A percentile compares a stretch with the other conserved stretches of the same genome.
These are phyloP conservation scores for Hirtodrosophila histrioides DNA, from an alignment of 2,888 invertebrate species.

Conservation along the genomic window DNA sequence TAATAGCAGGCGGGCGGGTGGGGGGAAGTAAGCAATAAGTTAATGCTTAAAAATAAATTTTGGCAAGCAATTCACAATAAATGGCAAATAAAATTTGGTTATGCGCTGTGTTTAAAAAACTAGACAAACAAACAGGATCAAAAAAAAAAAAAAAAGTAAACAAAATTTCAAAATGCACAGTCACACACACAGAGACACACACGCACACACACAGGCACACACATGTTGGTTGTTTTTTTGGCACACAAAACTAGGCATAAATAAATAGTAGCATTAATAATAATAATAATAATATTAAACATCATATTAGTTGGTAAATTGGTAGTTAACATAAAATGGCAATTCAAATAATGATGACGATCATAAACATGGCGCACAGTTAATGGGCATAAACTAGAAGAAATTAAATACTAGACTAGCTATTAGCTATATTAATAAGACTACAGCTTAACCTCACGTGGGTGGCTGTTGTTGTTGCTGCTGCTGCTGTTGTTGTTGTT, in stretches of 20 bases:
- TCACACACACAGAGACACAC: not conserved
- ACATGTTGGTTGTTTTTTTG: slow-evolving; percentile 38
- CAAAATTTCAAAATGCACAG: slow-evolving; percentile 4
- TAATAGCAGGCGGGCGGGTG: slow-evolving; percentile 37
- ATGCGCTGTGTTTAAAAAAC: slow-evolving; percentile 15
- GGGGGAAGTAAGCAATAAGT: slow-evolving; percentile 35
- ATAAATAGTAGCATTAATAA: slow-evolving; percentile 53
- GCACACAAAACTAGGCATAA: slow-evolving; percentile 67
- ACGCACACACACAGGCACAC: slow-evolving; percentile 2
- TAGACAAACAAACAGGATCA: slow-evolving; percentile 6
- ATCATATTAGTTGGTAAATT: slow-evolving; percentile 25
- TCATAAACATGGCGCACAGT: slow-evolving; percentile 10
- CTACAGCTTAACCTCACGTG: slow-evolving; percentile 25
- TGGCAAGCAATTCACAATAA: slow-evolving; percentile 65
- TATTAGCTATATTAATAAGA: slow-evolving; percentile 31
- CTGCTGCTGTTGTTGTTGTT: slow-evolving; percentile 12
- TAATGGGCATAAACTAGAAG: slow-evolving; percentile 9
- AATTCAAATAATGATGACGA: slow-evolving; percentile 16
- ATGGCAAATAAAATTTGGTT: slow-evolving; percentile 65
- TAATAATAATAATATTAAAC: slow-evolving; percentile 14
- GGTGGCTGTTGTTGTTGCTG: slow-evolving; percentile 19
- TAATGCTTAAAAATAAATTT: slow-evolving; percentile 57
- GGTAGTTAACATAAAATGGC: slow-evolving; percentile 37
- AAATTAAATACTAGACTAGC: slow-evolving; percentile 48
- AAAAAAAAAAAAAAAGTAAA: slow-evolving; percentile 3